phyloP scores from a whole-genome alignment of 2,113 vertebrate species.

The Mormoops blainvillei region DNA sequence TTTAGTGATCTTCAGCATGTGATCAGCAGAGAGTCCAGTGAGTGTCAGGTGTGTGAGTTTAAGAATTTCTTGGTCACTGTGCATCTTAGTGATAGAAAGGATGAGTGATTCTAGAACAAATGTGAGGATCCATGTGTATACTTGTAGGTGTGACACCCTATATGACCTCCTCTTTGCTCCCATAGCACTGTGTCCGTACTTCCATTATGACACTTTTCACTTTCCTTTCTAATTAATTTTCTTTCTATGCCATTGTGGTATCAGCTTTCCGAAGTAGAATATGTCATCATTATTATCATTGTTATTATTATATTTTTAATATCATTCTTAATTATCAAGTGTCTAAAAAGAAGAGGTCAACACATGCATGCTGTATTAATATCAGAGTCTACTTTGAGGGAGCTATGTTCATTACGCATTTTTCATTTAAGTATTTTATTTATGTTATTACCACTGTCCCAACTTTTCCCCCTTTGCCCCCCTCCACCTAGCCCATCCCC shows the following conservation, averaged over 20 bases:
- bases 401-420: background rate
- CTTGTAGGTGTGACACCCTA: background rate
- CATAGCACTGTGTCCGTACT: background rate
- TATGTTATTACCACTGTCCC: too few relatives aligned
- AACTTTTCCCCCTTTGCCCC: too few relatives aligned
- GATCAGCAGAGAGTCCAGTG: background rate
- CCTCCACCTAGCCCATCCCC: too few relatives aligned
- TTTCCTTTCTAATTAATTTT: conserved; percentile 9
- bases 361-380: background rate
- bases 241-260: background rate
- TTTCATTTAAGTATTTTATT: too few relatives aligned
- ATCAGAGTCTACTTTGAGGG: background rate
- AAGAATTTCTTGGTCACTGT: background rate
- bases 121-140: background rate
- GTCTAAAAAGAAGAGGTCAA: background rate
- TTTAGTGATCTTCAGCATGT: background rate
- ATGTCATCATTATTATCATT: background rate
- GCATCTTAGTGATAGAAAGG: background rate
- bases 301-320: background rate
- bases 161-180: background rate
- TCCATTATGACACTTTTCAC: background rate
- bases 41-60: background rate
- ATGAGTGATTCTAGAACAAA: background rate
- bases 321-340: background rate
- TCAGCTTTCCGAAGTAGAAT: background rate